Evolutionary conservation across 2,888 invertebrate genomes (phyloP), one percentile per base, ranked within the genome.

Genomic region (Meteorus cinctellus): DNA sequence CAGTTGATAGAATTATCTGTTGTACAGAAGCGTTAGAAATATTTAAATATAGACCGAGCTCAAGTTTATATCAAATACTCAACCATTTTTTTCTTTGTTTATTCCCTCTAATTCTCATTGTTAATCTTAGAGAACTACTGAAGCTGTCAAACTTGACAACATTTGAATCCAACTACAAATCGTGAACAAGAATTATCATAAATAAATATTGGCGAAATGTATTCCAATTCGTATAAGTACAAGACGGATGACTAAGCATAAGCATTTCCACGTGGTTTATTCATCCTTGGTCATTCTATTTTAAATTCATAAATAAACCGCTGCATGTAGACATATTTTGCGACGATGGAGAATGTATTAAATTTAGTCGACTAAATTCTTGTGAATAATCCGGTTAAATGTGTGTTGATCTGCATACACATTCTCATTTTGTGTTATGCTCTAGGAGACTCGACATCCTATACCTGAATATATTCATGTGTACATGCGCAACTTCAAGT

Each of bases 141-240:
- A 12, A 8, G 41, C 12, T 41, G 8, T 41, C 8, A 12, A 41
- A 12, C 41, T 41, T 8, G 41, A 41, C 41, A 41, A 41, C 8
- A 41, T 41, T 41, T 41, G 12, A 41, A 5, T 12, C 12, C 41
- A 12, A 41, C 12, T 8, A 41, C 12, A 41, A 12, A 41, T 2
- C 1, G 2, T 41, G 12, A 41, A 41, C 41, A 12, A 2, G 12
- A 12, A 41, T 41, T 41, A 41, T 41, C 41, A 41, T 83, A 84
- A 82, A 84, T 84, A 80, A 83, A 82, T 80, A 83, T 81, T 70
- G 78, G 72, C 79, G 79, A 78, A 70, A 79, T 75, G 80, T 75
- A 75, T 79, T 79, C 81, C 81, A 84, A 82, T 82, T 84, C 83
- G 77, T 81, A 81, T 79, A 72, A 78, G 79, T 75, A 81, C 77